Base-by-base conservation (phyloP, 1,140 invertebrate species). In the Mactra quadrangularis region DNA sequence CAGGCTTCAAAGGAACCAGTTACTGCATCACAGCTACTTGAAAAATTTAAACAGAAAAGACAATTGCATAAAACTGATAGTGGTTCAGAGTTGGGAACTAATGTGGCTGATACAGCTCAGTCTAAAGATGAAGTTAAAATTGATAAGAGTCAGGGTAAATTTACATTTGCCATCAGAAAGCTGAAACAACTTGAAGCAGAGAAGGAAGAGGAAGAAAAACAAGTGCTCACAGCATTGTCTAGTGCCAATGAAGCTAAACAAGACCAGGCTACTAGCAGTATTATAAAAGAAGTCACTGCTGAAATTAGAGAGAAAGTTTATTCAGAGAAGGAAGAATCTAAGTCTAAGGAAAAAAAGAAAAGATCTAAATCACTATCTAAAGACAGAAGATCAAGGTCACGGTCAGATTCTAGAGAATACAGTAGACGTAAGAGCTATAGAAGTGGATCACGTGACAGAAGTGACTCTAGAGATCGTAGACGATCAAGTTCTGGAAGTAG, bases 181-280 rank as follows among this genome's bases (percentile, higher is more conserved):
- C 55, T 74, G 31, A 82, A 75, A 52, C 79, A 82, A 35, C 47
- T 74, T 47, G 68, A 74, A 66, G 79, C 79, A 52, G 71, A 82
- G 45, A 52, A 82, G 31, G 79, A 82, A 45, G 79, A 82, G 22
- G 71, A 82, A 66, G 79, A 82, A 22, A 82, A 82, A 52, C 77
- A 81, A 29, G 77, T 68, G 29, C 33, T 81, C 2, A 81, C 53
- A 25, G 64, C 77, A n/a, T 50, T 81, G 45, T 50, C 62, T 45
- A 27, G 47, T 17, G 75, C 53, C 33, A 25, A 62, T 35, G 66
- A 57, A 31, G 7, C 45, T 22, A 57, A 57, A n/a, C 38, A 27
- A n/a, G 55, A 41, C 22, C 27, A 7, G 50, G 53, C 52, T 15
- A 74, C 38, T 29, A 25, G 31, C 6, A 31, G n/a, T 38, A 15